Conservation (phyloP, 1,140 invertebrate genomes). For the Camponotus pennsylvanicus region DNA sequence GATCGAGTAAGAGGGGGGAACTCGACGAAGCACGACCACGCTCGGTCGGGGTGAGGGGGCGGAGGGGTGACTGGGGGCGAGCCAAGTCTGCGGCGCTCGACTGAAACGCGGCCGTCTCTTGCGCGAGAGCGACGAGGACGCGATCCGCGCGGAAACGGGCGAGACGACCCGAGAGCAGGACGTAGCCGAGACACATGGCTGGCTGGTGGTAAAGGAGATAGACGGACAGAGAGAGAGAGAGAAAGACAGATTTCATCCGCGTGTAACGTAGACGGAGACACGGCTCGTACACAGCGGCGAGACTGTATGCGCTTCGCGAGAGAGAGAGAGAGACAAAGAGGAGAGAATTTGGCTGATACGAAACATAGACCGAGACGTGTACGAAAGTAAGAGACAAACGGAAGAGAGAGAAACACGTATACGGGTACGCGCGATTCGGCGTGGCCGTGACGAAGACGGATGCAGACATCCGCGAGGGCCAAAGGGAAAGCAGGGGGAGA, state of each 20-base stretch:
- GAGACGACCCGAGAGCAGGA: slow-evolving; percentile 62
- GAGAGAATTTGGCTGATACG: slow-evolving; percentile 27
- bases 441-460: slow-evolving; percentile 65
- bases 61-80: slow-evolving; percentile 45
- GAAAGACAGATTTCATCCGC: slow-evolving; percentile 28
- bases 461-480: slow-evolving; percentile 45
- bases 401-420: no score
- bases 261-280: slow-evolving; percentile 48
- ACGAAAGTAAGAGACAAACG: slow-evolving; percentile 1
- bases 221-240: slow-evolving; percentile 8
- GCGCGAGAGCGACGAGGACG: slow-evolving; percentile 70
- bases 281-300: slow-evolving; percentile 9
- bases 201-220: background rate
- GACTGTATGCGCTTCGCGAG: slow-evolving; percentile 15
- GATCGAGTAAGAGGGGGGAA: slow-evolving; percentile 62
- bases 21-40: slow-evolving; percentile 62
- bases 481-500: background rate
- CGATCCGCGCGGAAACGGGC: slow-evolving; percentile 60
- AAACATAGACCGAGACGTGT: slow-evolving; percentile 13
- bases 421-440: slow-evolving; percentile 6
- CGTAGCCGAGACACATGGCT: slow-evolving; percentile 51
- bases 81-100: slow-evolving; percentile 72
- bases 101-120: slow-evolving; percentile 70
- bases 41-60: slow-evolving; percentile 19
- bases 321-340: background rate